A percentile compares a stretch with the other conserved stretches of the same genome.
phyloP scores from a whole-genome alignment of 2,113 vertebrate species.

The Diadophis punctatus region DNA sequence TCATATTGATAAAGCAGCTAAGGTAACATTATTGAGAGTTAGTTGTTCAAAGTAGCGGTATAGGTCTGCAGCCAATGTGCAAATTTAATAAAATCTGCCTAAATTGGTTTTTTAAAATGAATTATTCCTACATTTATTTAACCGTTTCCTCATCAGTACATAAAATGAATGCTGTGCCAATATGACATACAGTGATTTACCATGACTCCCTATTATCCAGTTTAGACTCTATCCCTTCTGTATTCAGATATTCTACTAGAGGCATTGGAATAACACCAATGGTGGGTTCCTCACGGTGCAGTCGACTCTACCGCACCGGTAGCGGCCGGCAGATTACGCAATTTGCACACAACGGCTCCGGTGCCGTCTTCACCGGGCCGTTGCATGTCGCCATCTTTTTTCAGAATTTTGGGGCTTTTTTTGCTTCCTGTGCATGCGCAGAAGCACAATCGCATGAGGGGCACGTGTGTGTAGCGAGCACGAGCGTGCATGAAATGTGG shows the following conservation, averaged over 20 bases:
- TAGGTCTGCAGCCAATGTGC: neutral
- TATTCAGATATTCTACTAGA: neutral
- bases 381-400: too few species aligned
- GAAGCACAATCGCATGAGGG: too few species aligned
- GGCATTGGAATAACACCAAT: too few species aligned
- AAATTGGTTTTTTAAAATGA: neutral
- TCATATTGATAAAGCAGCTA: neutral
- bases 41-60: neutral
- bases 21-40: conserved; percentile 1
- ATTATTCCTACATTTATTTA: neutral
- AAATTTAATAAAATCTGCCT: neutral
- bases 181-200: neutral
- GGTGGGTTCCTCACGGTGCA: too few species aligned
- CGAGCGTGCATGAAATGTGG: too few species aligned
- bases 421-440: too few species aligned
- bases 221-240: neutral
- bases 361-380: too few species aligned
- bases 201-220: neutral
- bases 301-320: too few species aligned
- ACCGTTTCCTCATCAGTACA: neutral
- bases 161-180: neutral
- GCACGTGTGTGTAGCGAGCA: too few species aligned
- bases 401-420: too few species aligned
- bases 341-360: too few species aligned
- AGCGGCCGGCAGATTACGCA: too few species aligned